A percentile compares a stretch with the other conserved stretches of the same genome.
Conservation (phyloP, 2,113 vertebrate species). For the Limanda limanda region DNA sequence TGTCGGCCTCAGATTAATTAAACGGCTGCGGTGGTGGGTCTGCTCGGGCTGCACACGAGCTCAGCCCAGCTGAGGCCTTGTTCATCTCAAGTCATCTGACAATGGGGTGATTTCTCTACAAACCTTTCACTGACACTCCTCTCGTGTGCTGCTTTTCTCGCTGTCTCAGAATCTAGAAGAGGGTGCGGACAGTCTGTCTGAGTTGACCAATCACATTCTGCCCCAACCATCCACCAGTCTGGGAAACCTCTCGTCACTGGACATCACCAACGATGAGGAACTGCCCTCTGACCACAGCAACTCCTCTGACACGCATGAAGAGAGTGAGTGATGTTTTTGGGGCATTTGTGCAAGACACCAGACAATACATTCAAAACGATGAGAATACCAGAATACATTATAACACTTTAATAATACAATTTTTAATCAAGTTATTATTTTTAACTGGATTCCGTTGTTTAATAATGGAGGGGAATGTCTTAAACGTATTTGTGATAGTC, state of each 20-base stretch:
- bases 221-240: conserved; percentile 74
- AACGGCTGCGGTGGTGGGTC: conserved; percentile 27
- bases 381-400: neutral
- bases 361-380: neutral
- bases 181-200: conserved; percentile 77
- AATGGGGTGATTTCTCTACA: conserved; percentile 42
- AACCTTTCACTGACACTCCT: conserved; percentile 12
- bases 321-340: conserved; percentile 80
- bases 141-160: neutral
- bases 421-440: neutral
- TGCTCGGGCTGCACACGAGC: neutral
- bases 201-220: conserved; percentile 83
- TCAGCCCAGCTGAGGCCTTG: neutral
- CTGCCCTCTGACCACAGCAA: conserved; percentile 91
- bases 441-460: too few relatives aligned
- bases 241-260: conserved; percentile 84
- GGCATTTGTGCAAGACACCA: too few relatives aligned
- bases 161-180: conserved; percentile 84
- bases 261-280: conserved; percentile 88
- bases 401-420: neutral
- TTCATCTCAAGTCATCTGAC: conserved; percentile 62
- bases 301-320: conserved; percentile 90
- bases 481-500: neutral
- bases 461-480: too few relatives aligned
- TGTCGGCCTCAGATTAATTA: conserved; percentile 30